These are phyloP conservation scores for Sternotherus odoratus DNA, from an alignment of 2,797 vertebrate genomes.

Conservation along the genomic window DNA sequence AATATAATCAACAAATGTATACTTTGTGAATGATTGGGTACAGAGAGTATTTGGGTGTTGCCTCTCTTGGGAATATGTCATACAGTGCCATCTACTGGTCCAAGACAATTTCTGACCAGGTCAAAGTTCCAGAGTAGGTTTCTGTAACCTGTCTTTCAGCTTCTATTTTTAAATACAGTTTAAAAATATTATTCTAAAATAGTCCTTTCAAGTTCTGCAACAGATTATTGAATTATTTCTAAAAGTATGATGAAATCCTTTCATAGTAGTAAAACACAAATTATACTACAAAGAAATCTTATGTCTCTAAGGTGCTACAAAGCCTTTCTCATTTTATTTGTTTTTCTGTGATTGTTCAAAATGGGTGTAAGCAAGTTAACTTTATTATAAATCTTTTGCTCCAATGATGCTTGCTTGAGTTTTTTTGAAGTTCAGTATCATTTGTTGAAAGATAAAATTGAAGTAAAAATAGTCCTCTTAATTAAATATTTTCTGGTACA, in stretches of 20 bases:
- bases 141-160: not conserved
- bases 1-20: not conserved
- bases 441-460: constrained; percentile 24
- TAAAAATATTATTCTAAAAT: not conserved
- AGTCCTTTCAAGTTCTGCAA: not conserved
- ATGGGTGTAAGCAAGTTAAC: not conserved
- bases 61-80: not conserved
- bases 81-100: not conserved
- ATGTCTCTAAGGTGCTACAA: no score
- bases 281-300: not conserved
- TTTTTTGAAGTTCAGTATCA: not conserved
- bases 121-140: not conserved
- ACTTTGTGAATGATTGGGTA: not conserved
- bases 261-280: constrained; percentile 4
- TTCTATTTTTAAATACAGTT: not conserved
- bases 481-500: not conserved
- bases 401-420: not conserved
- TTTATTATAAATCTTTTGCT: not conserved
- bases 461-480: not conserved
- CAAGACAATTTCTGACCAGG: not conserved
- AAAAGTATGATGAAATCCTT: not conserved
- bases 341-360: constrained; percentile 4
- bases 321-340: no score
- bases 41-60: not conserved
- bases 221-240: not conserved